These are phyloP conservation scores for Epinotia bilunana DNA, from an alignment of 2,888 invertebrate genomes.

Conservation along the genomic window DNA sequence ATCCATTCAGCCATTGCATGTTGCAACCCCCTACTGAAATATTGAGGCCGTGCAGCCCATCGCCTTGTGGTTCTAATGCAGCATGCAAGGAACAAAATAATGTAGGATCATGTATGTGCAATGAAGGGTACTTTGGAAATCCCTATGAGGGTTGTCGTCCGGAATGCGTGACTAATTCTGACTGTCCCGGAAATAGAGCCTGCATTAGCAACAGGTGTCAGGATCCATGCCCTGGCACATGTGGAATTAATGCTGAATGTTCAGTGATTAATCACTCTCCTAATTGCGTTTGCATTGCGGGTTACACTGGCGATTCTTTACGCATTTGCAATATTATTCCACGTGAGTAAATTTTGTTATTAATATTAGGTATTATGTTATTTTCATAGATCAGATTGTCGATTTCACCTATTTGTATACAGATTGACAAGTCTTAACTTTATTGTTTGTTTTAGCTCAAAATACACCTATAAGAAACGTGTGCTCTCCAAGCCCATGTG, in stretches of 20 bases:
- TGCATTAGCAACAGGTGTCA: slow-evolving; percentile 90
- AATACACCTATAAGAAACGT: slow-evolving; percentile 71
- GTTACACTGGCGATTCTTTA: slow-evolving; percentile 86
- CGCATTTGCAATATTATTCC: slow-evolving; percentile 77
- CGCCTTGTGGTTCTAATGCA: slow-evolving; percentile 90
- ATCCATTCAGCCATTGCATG: slow-evolving; percentile 86
- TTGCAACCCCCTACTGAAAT: slow-evolving; percentile 78
- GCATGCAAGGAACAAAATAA: slow-evolving; percentile 87
- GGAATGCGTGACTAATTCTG: slow-evolving; percentile 89
- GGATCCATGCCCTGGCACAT: slow-evolving; percentile 90
- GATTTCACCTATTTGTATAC: neutral
- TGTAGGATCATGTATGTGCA: slow-evolving; percentile 88
- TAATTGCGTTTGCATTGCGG: slow-evolving; percentile 86
- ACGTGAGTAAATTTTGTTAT: slow-evolving; percentile 54
- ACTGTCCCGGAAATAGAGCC: slow-evolving; percentile 88
- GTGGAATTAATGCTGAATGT: slow-evolving; percentile 90
- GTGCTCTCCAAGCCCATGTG: slow-evolving; percentile 86
- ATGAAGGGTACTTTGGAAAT: slow-evolving; percentile 89
- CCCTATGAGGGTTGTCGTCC: slow-evolving; percentile 91
- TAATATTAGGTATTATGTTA: neutral
- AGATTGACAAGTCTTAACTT: neutral
- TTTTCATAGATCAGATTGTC: neutral
- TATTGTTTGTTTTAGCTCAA: slow-evolving; percentile 65
- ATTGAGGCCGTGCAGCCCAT: slow-evolving; percentile 87
- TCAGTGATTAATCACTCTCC: slow-evolving; percentile 89